Evolutionary conservation across 1,140 invertebrate genomes (phyloP), one percentile per base, ranked within the genome.

Genomic region (Hestina assimilis): DNA sequence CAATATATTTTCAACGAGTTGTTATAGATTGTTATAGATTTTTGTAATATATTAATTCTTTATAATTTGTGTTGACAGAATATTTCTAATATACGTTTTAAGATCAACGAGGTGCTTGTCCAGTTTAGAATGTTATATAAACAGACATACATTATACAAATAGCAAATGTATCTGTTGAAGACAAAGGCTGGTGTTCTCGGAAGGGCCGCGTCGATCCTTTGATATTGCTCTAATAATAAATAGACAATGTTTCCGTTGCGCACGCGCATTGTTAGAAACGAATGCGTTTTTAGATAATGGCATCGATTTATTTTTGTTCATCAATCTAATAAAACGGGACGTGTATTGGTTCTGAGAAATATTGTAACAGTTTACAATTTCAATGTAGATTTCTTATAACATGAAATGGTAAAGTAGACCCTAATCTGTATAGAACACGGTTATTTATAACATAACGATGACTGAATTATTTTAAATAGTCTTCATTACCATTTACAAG

Each of bases 201-300:
- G 72, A 70, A 75, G 47, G 47, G 47, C 53, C 43, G 47, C 29
- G 31, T 19, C 41, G 57, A 51, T 65, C 51, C 72, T 75, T 75
- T 75, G 72, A 75, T 75, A 72, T 72, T 52, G 66, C 60, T 68
- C 55, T 61, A 75, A 75, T 72, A 75, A 75, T 63, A 75, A 75
- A 75, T 65, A 75, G 63, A 58, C 52, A 28, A 56, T 56, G 52
- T 47, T 65, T 48, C 47, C 62, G 31, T 14, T 55, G 48, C 42
- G 54, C 26, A 19, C 33, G 54, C 51, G 43, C 53, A 62, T 62
- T 62, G 59, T 62, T 52, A 52, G 53, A 38, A 38, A 31, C 21
- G 21, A 46, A 38, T 50, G 31, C 55, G 46, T 58, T 28, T 52
- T 51, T 26, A 42, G 48, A 59, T 59, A 52, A 59, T 59, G 47